Evolutionary conservation across 2,113 vertebrate genomes (phyloP).

Genomic region (Melierax canorus): DNA sequence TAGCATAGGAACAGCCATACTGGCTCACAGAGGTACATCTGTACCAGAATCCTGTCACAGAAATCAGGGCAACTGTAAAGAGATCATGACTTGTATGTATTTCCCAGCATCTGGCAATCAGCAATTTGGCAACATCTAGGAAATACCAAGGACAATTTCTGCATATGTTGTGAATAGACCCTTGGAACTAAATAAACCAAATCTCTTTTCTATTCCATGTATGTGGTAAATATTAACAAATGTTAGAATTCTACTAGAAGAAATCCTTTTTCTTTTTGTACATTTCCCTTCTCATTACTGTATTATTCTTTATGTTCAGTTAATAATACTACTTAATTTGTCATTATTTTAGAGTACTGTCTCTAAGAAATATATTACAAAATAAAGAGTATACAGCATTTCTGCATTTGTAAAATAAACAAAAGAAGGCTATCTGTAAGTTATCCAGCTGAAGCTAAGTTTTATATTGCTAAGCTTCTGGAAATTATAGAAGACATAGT

Average conservation of each 20-base stretch:
- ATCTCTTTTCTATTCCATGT: not conserved
- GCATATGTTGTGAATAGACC: not conserved
- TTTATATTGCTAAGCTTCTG: not conserved
- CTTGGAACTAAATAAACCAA: not conserved
- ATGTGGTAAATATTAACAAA: not conserved
- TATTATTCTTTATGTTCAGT: not conserved
- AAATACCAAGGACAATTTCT: not conserved
- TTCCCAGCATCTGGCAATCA: not conserved
- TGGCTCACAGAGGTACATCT: not conserved
- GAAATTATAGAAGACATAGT: not conserved
- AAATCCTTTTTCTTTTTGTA: not conserved
- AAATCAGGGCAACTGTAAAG: not conserved
- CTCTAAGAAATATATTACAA: not conserved
- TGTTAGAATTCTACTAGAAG: not conserved
- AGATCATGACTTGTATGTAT: not conserved
- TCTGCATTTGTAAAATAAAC: not conserved
- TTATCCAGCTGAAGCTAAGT: not conserved
- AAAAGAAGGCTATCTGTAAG: not conserved
- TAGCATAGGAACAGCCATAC: not conserved
- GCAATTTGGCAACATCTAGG: not conserved
- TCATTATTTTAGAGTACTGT: not conserved
- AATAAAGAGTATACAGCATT: not conserved
- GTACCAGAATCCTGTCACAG: not conserved
- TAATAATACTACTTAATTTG: not conserved
- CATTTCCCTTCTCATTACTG: not conserved